Base-by-base conservation (phyloP, 2,113 vertebrate genomes). In the Epinephelus cyanopodus region DNA sequence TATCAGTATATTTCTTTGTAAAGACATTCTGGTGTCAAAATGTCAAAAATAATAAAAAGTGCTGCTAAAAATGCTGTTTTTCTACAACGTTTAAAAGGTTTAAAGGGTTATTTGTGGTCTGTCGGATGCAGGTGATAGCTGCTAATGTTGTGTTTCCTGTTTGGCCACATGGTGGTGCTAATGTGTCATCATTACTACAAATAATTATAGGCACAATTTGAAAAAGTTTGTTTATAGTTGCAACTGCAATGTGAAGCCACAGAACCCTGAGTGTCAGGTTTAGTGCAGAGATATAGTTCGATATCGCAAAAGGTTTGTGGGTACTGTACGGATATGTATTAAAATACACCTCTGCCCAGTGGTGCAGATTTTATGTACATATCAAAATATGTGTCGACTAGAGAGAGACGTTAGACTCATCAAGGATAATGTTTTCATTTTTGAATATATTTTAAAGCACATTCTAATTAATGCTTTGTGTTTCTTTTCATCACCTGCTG, bases 291-390 rank as follows among this genome's bases (percentile, higher is more conserved):
- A 37, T 6, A 37, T 37, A 37, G 33, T 37, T 6, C 6, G 33
- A 7, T 37, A 37, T 37, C 6, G 33, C 13, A 57, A 33, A 45
- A 18, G n/a, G n/a, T 33, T 25, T 57, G 21, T 48, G 23, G 45
- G 48, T 66, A 19, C 23, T 27, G 6, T 25, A 4, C 39, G n/a
- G 7, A n/a, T 54, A 64, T 78, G 45, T 62, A 57, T 64, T 15
- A n/a, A 77, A 71, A 68, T 50, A 39, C 27, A 79, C n/a, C 45
- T 45, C 9, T 61, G 54, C 54, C 71, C 48, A 61, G 37, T 53
- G 47, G 47, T 70, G 63, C 58, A 58, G n/a, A 63, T 14, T 48
- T 19, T 42, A 14, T 0, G 0, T 1, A 66, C 6, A 63, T 39
- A 54, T 6, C 27, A 21, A 77, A 48, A 52, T 50, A 3, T 47